Conservation (phyloP, 2,888 invertebrate species). For the Conus canariensis region DNA sequence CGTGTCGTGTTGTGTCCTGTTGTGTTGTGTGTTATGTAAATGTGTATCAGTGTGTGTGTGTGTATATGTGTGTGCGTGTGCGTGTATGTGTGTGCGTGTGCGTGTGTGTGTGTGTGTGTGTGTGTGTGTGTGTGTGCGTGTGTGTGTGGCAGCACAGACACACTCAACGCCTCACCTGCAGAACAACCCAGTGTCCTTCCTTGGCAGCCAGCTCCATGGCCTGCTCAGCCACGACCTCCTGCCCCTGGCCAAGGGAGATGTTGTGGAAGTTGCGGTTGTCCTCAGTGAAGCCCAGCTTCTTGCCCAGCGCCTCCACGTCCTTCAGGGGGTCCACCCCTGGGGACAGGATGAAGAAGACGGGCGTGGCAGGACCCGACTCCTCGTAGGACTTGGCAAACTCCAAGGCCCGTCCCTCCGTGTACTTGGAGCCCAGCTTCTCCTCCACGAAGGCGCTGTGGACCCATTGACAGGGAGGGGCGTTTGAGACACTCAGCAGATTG, state of each 20-base stretch:
- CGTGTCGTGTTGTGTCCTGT: too few species aligned
- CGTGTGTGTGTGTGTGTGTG: too few species aligned
- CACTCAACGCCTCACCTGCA: constrained; percentile 83
- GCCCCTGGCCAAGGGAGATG: constrained; percentile 95
- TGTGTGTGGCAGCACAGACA: too few species aligned
- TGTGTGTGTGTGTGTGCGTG: too few species aligned
- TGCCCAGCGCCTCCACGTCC: constrained; percentile 94
- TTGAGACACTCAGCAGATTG: too few species aligned
- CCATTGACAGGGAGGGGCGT: neutral
- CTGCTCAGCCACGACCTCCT: constrained; percentile 94
- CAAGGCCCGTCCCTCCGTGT: constrained; percentile 92
- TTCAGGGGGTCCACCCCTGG: constrained; percentile 98
- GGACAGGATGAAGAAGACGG: constrained; percentile 97
- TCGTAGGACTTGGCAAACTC: constrained; percentile 96
- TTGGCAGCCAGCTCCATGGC: constrained; percentile 93
- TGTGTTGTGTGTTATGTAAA: too few species aligned
- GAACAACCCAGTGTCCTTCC: constrained; percentile 96
- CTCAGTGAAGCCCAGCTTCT: constrained; percentile 88
- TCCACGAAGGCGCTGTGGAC: constrained; percentile 90
- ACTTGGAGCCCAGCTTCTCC: constrained; percentile 94
- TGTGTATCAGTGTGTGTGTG: too few species aligned
- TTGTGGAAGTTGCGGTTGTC: constrained; percentile 93
- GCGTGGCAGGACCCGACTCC: constrained; percentile 95
- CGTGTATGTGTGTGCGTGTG: too few species aligned
- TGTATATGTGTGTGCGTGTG: too few species aligned